phyloP scores from a whole-genome alignment of 2,888 invertebrate genomes.

The Heliconius cydno region DNA sequence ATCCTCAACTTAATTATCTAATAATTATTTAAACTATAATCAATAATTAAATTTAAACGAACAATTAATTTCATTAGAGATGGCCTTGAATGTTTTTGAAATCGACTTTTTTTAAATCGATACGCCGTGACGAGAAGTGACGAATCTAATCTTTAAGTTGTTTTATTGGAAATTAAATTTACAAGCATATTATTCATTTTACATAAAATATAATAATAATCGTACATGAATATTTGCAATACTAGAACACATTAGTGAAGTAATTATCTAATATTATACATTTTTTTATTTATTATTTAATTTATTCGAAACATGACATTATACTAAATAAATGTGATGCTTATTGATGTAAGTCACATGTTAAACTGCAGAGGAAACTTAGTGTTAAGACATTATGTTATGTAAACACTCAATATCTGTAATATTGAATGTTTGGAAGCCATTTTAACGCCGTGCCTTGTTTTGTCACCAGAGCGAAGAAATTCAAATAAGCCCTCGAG shows the following conservation, averaged over 20 bases:
- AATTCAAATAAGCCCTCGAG: no score
- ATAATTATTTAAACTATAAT: neutral
- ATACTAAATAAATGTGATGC: neutral
- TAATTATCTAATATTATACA: no score
- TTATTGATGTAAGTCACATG: neutral
- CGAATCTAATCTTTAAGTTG: conserved; percentile 4
- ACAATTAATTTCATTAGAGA: conserved; percentile 18
- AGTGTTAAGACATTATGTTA: neutral
- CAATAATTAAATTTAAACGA: neutral
- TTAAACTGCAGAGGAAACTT: no score
- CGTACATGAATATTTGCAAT: no score
- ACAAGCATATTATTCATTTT: neutral
- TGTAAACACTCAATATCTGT: no score
- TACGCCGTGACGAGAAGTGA: conserved; percentile 6
- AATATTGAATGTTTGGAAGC: no score
- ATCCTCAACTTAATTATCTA: neutral
- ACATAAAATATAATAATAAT: neutral
- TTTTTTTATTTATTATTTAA: neutral
- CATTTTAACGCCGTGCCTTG: no score
- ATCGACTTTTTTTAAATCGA: conserved; percentile 23
- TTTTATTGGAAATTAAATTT: conserved; percentile 4
- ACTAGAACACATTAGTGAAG: no score
- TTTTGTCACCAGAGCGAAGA: no score
- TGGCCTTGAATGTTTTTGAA: conserved; percentile 29
- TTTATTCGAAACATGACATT: neutral